Percentiles rank a stretch among this genome's conserved stretches.
phyloP scores from a whole-genome alignment of 1,140 invertebrate species.

The Anastrepha obliqua region DNA sequence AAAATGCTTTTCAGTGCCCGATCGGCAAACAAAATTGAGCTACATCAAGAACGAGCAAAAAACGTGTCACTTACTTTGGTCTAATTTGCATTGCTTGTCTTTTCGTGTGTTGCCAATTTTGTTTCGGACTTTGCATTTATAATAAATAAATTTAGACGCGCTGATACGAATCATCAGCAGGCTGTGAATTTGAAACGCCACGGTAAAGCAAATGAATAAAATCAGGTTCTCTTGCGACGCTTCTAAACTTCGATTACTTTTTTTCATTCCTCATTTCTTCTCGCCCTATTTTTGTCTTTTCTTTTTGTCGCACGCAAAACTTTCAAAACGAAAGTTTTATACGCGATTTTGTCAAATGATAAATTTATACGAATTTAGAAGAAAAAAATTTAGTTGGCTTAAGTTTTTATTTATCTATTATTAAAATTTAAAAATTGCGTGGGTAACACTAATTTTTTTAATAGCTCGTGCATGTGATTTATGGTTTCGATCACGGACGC shows the following conservation, averaged over 20 bases:
- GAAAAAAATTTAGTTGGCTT: not conserved
- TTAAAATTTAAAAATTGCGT: not conserved
- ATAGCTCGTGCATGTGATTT: slow-evolving; percentile 30
- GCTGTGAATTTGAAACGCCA: too few relatives aligned
- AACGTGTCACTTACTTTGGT: slow-evolving; percentile 7
- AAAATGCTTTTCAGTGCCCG: too few relatives aligned
- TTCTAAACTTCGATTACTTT: too few relatives aligned
- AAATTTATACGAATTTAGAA: not conserved
- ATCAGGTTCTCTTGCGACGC: too few relatives aligned
- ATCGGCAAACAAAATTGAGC: too few relatives aligned
- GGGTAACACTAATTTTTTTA: not conserved
- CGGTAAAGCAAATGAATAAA: not conserved
- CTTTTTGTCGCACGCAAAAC: not conserved
- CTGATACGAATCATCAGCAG: slow-evolving; percentile 5
- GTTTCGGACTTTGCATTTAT: not conserved
- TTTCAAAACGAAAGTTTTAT: slow-evolving; percentile 15
- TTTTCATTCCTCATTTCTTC: too few relatives aligned
- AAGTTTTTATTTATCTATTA: not conserved
- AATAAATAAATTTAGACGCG: slow-evolving; percentile 26
- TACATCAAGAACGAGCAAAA: not conserved
- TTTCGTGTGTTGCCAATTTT: not conserved
- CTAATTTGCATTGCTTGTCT: not conserved
- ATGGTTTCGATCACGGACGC: not conserved
- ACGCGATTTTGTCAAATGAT: slow-evolving; percentile 17
- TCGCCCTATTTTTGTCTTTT: too few relatives aligned